Base-by-base conservation (phyloP, 2,113 vertebrate species). In the Notarius quadriscutis region DNA sequence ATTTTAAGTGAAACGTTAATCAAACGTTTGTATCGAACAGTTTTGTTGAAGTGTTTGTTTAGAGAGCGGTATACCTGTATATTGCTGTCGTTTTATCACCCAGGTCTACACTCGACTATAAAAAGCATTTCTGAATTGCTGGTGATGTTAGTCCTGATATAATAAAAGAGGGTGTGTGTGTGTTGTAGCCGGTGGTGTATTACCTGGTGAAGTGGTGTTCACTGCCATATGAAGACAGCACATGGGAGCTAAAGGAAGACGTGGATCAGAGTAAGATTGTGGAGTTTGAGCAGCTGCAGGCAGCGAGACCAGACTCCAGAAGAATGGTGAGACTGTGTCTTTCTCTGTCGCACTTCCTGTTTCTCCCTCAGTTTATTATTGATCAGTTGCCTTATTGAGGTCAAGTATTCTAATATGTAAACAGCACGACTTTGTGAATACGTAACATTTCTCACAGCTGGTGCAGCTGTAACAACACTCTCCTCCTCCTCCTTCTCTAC, bases 191-290 rank as follows among this genome's bases (percentile, higher is more conserved):
- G 93, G 96, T 99, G 94, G 96, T 99, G 94, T 99, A 99, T 95
- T 99, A 99, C 92, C 95, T 99, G 95, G 97, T 99, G 93, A 99
- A 99, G 93, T 99, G 98, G 98, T 98, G 98, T 92, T 99, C 98
- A 0, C 94, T 99, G 93, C 97, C 98, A 5, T 99, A 99, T 81
- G 98, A 99, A 95, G 98, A 99, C 93, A 99, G 98, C 95, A 99
- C 98, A 51, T 99, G 98, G 98, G 98, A 99, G 92, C 95, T 99
- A 88, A 99, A 98, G 92, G 98, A 98, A 91, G 98, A 99, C 62
- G 97, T 99, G 83, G 98, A 99, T 93, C 97, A 98, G 95, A 96
- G 94, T 92, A 99, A 99, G 95, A 97, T 99, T 92, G 97, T 99
- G 93, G 98, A 99, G 94, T 99, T 99, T 96, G 97, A 98, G 95